These are phyloP conservation scores for Corythaeola cristata DNA, from an alignment of 2,113 vertebrate genomes.

Conservation along the genomic window DNA sequence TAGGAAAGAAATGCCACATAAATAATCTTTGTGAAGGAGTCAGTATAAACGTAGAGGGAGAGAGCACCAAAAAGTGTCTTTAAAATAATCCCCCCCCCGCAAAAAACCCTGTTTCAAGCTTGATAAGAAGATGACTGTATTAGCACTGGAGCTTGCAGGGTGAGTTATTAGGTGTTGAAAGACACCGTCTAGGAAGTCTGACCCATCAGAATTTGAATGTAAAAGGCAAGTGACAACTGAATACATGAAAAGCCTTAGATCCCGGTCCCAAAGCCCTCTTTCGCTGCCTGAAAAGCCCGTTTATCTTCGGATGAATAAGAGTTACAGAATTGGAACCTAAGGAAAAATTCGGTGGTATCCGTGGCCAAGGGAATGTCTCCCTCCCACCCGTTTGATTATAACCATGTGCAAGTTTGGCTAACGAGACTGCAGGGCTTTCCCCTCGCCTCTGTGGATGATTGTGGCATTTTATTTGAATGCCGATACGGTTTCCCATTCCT, in stretches of 20 bases:
- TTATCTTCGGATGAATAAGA: slow-evolving; percentile 52
- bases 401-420: slow-evolving; percentile 62
- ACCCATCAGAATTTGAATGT: slow-evolving; percentile 59
- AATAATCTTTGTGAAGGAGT: slow-evolving; percentile 70
- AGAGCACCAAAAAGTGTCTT: slow-evolving; percentile 62
- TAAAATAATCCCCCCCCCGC: slow-evolving; percentile 60
- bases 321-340: slow-evolving; percentile 58
- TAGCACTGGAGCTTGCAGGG: slow-evolving; percentile 36
- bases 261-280: slow-evolving; percentile 10
- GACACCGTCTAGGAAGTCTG: slow-evolving; percentile 64
- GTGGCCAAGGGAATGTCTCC: slow-evolving; percentile 59
- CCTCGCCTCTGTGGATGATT: not conserved
- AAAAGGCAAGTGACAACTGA: slow-evolving; percentile 63
- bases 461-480: slow-evolving; percentile 53
- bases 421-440: slow-evolving; percentile 51
- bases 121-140: slow-evolving; percentile 70
- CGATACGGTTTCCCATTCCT: slow-evolving; percentile 3
- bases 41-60: slow-evolving; percentile 52
- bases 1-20: slow-evolving; percentile 75
- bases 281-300: slow-evolving; percentile 34
- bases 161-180: slow-evolving; percentile 81
- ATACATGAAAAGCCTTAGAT: slow-evolving; percentile 52
- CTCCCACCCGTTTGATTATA: slow-evolving; percentile 60
- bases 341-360: slow-evolving; percentile 52
- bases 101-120: slow-evolving; percentile 15